Evolutionary conservation across 2,888 invertebrate genomes (phyloP).

Genomic region (Drosophila merina): DNA sequence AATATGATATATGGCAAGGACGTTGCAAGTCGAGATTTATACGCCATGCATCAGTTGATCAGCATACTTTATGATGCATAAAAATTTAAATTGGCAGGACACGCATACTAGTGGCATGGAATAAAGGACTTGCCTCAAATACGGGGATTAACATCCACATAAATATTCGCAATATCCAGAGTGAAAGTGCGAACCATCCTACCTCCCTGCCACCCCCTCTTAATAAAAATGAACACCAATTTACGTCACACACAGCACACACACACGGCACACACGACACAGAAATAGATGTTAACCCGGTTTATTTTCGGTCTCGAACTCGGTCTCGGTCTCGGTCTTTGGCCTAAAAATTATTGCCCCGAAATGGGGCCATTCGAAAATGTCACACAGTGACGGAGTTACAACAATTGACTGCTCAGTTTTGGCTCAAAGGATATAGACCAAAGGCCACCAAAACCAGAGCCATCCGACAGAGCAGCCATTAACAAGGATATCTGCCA

Average conservation of each 20-base stretch:
- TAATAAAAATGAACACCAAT: constrained; percentile 18
- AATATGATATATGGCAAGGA: constrained; percentile 20
- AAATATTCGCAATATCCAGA: constrained; percentile 33
- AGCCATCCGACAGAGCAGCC: constrained; percentile 11
- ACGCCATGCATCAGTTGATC: constrained; percentile 68
- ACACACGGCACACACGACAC: constrained; percentile 9
- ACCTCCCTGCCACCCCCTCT: neutral
- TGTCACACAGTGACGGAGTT: constrained; percentile 20
- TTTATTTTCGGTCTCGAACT: constrained; percentile 23
- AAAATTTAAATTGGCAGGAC: constrained; percentile 25
- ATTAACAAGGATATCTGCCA: constrained; percentile 29
- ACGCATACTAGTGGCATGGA: neutral
- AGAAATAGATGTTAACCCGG: constrained; percentile 33
- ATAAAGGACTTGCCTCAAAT: constrained; percentile 1
- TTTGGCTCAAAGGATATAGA: neutral
- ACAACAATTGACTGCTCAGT: neutral
- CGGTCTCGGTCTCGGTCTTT: neutral
- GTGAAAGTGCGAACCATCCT: constrained; percentile 28
- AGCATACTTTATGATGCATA: constrained; percentile 75
- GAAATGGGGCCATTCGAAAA: constrained; percentile 28
- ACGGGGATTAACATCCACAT: constrained; percentile 3
- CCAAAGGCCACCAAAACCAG: neutral
- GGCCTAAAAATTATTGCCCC: constrained; percentile 20
- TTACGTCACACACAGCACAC: constrained; percentile 29
- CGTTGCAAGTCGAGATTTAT: constrained; percentile 58